These are phyloP conservation scores for Apodemia mormo DNA, from an alignment of 2,888 invertebrate genomes.

Conservation along the genomic window DNA sequence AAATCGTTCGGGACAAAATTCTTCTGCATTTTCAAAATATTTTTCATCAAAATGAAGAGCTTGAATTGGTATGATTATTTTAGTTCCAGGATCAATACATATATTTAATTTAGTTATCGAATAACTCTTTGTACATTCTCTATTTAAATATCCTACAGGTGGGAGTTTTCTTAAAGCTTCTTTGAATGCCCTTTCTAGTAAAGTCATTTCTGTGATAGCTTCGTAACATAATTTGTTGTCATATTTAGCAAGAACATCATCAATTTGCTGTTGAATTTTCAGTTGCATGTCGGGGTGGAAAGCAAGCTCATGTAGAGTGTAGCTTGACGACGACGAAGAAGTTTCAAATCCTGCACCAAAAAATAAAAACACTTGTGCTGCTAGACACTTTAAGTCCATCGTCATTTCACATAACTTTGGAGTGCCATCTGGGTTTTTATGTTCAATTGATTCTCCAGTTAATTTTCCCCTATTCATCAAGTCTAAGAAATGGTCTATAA, in stretches of 20 bases:
- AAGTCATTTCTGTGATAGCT: slow-evolving; percentile 53
- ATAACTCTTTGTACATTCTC: slow-evolving; percentile 36
- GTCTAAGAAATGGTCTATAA: slow-evolving; percentile 49
- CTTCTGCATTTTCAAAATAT: slow-evolving; percentile 37
- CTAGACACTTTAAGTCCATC: slow-evolving; percentile 50
- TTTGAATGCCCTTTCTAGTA: slow-evolving; percentile 45
- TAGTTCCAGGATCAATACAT: slow-evolving; percentile 36
- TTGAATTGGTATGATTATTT: slow-evolving; percentile 36
- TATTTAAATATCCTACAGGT: slow-evolving; percentile 33
- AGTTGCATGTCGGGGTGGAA: slow-evolving; percentile 59
- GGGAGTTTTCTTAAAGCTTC: slow-evolving; percentile 32
- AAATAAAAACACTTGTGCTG: slow-evolving; percentile 60
- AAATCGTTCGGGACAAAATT: slow-evolving; percentile 41
- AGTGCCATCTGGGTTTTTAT: slow-evolving; percentile 48
- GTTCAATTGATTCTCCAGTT: slow-evolving; percentile 55
- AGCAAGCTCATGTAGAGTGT: slow-evolving; percentile 61
- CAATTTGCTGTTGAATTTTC: slow-evolving; percentile 62
- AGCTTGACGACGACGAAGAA: slow-evolving; percentile 66
- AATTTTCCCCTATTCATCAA: slow-evolving; percentile 53
- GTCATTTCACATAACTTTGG: slow-evolving; percentile 50
- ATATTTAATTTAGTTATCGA: slow-evolving; percentile 35
- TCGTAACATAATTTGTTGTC: slow-evolving; percentile 57
- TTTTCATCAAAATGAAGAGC: slow-evolving; percentile 36
- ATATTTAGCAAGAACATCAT: slow-evolving; percentile 51
- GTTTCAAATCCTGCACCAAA: slow-evolving; percentile 74